phyloP scores from a whole-genome alignment of 1,140 invertebrate species.

The Diabrotica undecimpunctata region DNA sequence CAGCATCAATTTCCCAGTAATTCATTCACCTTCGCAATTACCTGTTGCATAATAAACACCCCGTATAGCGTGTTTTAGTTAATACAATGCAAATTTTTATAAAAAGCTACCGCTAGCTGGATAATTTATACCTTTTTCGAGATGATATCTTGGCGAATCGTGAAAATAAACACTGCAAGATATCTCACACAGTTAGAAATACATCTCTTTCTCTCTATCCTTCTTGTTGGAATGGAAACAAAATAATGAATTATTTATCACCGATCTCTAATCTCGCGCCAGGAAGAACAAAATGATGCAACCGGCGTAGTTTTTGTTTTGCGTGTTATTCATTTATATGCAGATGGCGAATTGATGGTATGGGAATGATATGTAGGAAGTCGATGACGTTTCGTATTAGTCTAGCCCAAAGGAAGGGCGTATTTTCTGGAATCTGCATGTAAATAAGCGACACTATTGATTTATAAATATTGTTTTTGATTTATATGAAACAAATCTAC shows the following conservation, averaged over 20 bases:
- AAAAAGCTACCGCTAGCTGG: background rate
- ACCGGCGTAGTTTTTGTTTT: background rate
- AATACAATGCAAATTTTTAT: background rate
- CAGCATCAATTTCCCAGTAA: too few species aligned
- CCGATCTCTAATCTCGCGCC: background rate
- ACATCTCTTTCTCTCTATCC: background rate
- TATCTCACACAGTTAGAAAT: background rate
- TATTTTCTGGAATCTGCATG: too few species aligned
- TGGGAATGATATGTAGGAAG: too few species aligned
- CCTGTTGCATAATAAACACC: too few species aligned
- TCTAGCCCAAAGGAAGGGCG: too few species aligned
- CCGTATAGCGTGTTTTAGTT: background rate
- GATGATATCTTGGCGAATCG: background rate
- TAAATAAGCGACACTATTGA: too few species aligned
- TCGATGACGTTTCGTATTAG: too few species aligned
- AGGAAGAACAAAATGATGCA: background rate
- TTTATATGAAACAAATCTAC: too few species aligned
- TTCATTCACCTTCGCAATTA: too few species aligned
- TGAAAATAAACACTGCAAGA: background rate
- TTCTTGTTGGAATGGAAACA: background rate
- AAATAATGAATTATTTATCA: slow-evolving; percentile 1
- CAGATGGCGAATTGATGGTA: too few species aligned
- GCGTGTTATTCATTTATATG: too few species aligned
- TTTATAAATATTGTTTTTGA: too few species aligned
- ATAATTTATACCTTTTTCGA: slow-evolving; percentile 4